Conservation (phyloP, 2,888 invertebrate genomes). For the Bhutanitis thaidina region DNA sequence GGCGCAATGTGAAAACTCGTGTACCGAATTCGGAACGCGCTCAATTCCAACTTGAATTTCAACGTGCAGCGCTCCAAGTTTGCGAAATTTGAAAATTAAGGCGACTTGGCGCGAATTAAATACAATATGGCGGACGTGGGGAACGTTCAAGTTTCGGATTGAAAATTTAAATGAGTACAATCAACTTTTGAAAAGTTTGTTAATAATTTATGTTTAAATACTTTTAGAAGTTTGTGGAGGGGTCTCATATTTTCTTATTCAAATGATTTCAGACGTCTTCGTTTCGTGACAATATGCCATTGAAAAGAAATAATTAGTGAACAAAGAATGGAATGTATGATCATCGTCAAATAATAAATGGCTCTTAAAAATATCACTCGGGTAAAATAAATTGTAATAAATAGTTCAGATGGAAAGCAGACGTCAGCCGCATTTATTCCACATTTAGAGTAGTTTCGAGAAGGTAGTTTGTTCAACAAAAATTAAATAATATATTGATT, state of each 20-base stretch:
- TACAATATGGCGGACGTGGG: slow-evolving; percentile 53
- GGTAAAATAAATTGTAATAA: too few species aligned
- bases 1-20: slow-evolving; percentile 69
- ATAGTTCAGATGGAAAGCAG: too few species aligned
- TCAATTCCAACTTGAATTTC: slow-evolving; percentile 76
- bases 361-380: too few species aligned
- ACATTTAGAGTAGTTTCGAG: too few species aligned
- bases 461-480: too few species aligned
- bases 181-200: slow-evolving; percentile 18
- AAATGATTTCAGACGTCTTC: too few species aligned
- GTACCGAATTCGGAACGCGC: slow-evolving; percentile 65
- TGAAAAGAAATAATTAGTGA: too few species aligned
- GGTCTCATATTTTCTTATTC: not conserved
- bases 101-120: slow-evolving; percentile 70
- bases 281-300: too few species aligned
- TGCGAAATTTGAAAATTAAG: slow-evolving; percentile 73
- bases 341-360: too few species aligned
- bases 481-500: too few species aligned
- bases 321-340: too few species aligned
- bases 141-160: slow-evolving; percentile 25
- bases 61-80: slow-evolving; percentile 70
- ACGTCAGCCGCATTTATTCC: too few species aligned
- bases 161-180: slow-evolving; percentile 24
- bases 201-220: slow-evolving; percentile 13
- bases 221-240: not conserved